Evolutionary conservation across 1,140 invertebrate species (phyloP).

Genomic region (Pollicipes pollicipes): DNA sequence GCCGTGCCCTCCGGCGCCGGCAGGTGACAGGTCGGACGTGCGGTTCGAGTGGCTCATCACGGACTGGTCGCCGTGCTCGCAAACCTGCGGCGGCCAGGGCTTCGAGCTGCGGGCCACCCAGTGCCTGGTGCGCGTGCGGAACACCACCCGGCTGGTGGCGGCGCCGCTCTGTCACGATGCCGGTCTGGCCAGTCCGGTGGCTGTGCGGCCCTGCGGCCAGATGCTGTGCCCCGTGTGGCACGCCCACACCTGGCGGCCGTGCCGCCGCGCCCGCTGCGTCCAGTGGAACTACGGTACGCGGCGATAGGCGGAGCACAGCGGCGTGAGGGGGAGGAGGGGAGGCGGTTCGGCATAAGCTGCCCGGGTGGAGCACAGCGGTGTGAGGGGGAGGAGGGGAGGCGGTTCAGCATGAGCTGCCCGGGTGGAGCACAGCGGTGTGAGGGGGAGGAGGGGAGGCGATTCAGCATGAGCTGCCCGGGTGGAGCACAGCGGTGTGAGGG

Average conservation of each 20-base stretch:
- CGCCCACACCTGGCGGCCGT: conserved; percentile 46
- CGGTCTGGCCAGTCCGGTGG: conserved; percentile 40
- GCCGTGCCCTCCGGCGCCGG: too few relatives aligned
- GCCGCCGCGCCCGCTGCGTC: conserved; percentile 50
- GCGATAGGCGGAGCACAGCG: background rate
- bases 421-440: too few relatives aligned
- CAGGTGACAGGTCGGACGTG: conserved; percentile 20
- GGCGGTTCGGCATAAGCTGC: too few relatives aligned
- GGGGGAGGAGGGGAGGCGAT: too few relatives aligned
- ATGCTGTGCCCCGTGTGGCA: conserved; percentile 53
- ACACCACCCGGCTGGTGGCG: conserved; percentile 39
- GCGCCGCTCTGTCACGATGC: conserved; percentile 48
- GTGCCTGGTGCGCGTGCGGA: conserved; percentile 42
- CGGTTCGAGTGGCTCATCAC: conserved; percentile 60
- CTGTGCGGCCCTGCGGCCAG: conserved; percentile 45
- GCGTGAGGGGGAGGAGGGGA: too few relatives aligned
- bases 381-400: too few relatives aligned
- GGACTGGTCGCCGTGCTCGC: conserved; percentile 69
- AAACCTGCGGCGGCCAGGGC: conserved; percentile 62
- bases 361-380: too few relatives aligned
- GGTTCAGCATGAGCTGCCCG: too few relatives aligned
- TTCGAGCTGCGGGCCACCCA: conserved; percentile 47
- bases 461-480: too few relatives aligned
- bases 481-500: too few relatives aligned
- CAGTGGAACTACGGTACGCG: conserved; percentile 46